Base-by-base conservation (phyloP, 2,888 invertebrate species). In the Limnephilus lunatus region DNA sequence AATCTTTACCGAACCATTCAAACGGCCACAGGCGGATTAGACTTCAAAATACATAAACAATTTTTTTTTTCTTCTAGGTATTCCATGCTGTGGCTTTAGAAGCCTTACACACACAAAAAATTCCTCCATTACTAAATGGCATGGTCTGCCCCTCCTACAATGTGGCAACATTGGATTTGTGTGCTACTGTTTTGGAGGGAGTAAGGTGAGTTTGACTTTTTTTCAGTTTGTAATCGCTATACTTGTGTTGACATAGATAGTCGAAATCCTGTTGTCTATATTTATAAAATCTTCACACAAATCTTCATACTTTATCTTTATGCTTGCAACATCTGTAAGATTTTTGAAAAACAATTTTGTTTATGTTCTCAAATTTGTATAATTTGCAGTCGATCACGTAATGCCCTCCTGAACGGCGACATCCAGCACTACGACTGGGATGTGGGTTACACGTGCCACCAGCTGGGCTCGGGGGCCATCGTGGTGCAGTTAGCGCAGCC, bases 391-490 rank as follows among this genome's bases (percentile, higher is more conserved):
- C 98, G 99, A 19, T 98, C 98, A 87, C 97, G 99, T 94, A 99
- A 99, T 96, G 98, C 99, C 0, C 96, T 99, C 19, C 97, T 99
- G 92, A 99, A 99, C 96, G 99, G 99, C 25, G 99, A 99, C 95
- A 98, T 97, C 91, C 97, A 97, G 94, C 98, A 98, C 95, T 99
- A 99, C 95, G 99, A 99, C 96, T 99, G 99, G 99, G 99, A 99
- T 95, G 98, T 98, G 91, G 99, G 99, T 93, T 99, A 99, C 95
- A 99, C 99, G 7, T 99, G 99, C 95, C 99, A 99, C 96, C 99
- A 99, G 96, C 96, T 99, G 93, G 99, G 99, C 94, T 98, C 98
- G 94, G 99, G 99, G 92, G 98, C 98, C 94, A 99, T 99, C 94
- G 97, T 99, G 94, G 98, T 99, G 93, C 99, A 99, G 95, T 97